Percentiles rank a stretch among this genome's conserved stretches.
Conservation (phyloP, 1,140 invertebrate species). For the Bombus difficillimus region DNA sequence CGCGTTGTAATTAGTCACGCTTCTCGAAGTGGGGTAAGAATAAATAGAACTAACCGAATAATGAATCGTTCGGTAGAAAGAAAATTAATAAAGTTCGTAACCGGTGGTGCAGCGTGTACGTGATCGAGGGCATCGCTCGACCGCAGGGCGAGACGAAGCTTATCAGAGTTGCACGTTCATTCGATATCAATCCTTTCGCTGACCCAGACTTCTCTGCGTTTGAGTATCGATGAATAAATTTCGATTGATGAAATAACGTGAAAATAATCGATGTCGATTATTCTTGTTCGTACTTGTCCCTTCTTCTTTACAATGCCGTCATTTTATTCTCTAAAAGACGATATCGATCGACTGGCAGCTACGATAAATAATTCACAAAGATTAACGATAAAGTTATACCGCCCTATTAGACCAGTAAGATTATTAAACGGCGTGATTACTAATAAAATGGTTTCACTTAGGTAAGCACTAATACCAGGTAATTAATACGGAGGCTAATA, state of each 20-base stretch:
- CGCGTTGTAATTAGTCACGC: neutral
- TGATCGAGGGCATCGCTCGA: slow-evolving; percentile 40
- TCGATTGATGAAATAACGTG: slow-evolving; percentile 27
- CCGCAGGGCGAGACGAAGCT: slow-evolving; percentile 17
- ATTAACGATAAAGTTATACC: too few relatives aligned
- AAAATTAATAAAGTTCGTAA: slow-evolving; percentile 32
- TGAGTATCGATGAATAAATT: slow-evolving; percentile 44
- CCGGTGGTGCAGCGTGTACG: slow-evolving; percentile 12
- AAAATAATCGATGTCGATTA: slow-evolving; percentile 37
- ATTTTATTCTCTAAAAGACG: neutral
- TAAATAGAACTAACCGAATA: slow-evolving; percentile 28
- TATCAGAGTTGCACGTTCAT: slow-evolving; percentile 36
- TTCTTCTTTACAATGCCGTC: too few relatives aligned
- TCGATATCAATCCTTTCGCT: slow-evolving; percentile 24
- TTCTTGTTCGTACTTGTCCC: neutral
- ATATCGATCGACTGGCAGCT: neutral
- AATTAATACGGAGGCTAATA: neutral
- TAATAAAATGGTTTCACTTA: neutral
- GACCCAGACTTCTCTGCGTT: slow-evolving; percentile 24
- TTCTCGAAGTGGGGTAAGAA: neutral
- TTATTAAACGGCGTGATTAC: neutral
- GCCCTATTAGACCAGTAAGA: neutral
- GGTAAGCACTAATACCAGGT: too few relatives aligned
- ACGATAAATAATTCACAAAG: neutral
- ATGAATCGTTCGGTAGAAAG: neutral